A percentile compares a stretch with the other conserved stretches of the same genome.
Conservation (phyloP, 2,797 vertebrate genomes). For the Triplophysa yarkandensis region DNA sequence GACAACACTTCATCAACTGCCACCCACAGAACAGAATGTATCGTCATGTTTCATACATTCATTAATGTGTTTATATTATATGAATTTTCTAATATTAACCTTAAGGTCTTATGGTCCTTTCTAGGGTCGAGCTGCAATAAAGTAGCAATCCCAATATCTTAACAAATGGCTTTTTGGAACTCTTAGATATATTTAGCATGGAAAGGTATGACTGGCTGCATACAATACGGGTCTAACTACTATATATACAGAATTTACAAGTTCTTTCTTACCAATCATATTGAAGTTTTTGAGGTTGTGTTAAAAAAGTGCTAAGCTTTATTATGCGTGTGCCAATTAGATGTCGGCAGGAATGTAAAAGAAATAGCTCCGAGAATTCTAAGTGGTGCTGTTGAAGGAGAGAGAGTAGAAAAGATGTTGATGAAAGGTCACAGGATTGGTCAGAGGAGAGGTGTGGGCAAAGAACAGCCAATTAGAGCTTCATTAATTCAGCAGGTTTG, state of each 20-base stretch:
- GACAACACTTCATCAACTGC: background rate
- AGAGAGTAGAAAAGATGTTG: slow-evolving; percentile 9
- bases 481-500: background rate
- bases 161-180: too few relatives aligned
- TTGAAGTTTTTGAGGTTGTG: slow-evolving; percentile 15
- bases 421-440: slow-evolving; percentile 22
- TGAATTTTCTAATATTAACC: background rate
- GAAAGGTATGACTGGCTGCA: background rate
- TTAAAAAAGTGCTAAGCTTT: slow-evolving; percentile 11
- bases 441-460: background rate
- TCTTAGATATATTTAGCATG: too few relatives aligned
- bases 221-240: background rate
- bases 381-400: background rate
- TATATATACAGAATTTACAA: slow-evolving; percentile 7
- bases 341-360: background rate
- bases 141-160: slow-evolving; percentile 5
- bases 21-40: background rate
- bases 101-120: background rate
- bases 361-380: background rate
- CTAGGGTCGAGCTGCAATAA: background rate
- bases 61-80: background rate
- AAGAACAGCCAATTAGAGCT: slow-evolving; percentile 22
- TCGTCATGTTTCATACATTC: background rate
- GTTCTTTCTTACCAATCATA: background rate
- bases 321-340: slow-evolving; percentile 1